These are phyloP conservation scores for Clanis bilineata DNA, from an alignment of 2,888 invertebrate species.

Conservation along the genomic window DNA sequence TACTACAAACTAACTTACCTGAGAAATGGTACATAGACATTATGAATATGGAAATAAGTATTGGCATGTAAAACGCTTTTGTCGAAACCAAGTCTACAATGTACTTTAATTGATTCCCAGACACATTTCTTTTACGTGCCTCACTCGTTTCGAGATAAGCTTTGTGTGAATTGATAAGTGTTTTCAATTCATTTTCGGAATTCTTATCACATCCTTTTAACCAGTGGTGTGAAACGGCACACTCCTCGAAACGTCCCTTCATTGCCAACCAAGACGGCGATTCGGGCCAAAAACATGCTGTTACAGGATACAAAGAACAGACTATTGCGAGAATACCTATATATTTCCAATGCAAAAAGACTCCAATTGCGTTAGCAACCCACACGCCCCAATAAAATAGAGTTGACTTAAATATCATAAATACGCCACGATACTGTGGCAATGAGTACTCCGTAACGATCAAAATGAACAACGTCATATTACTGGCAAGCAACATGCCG, in stretches of 20 bases:
- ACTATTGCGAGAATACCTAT: constrained; percentile 43
- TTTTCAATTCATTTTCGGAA: constrained; percentile 43
- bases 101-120: constrained; percentile 29
- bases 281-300: constrained; percentile 45
- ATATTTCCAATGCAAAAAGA: constrained; percentile 49
- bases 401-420: constrained; percentile 50
- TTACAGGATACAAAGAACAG: constrained; percentile 36
- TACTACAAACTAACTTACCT: constrained; percentile 50
- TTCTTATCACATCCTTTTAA: constrained; percentile 43
- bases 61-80: constrained; percentile 47
- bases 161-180: constrained; percentile 42
- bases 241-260: constrained; percentile 49
- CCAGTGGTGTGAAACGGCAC: constrained; percentile 44
- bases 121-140: constrained; percentile 23
- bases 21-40: constrained; percentile 51
- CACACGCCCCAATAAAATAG: constrained; percentile 54
- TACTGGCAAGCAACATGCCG: constrained; percentile 44
- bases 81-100: constrained; percentile 32
- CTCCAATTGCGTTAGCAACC: constrained; percentile 52
- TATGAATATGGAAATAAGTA: constrained; percentile 40
- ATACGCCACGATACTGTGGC: constrained; percentile 49
- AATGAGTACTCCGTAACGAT: constrained; percentile 50
- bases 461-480: constrained; percentile 45
- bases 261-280: constrained; percentile 56
- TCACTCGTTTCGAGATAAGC: constrained; percentile 31